Evolutionary conservation across 2,113 vertebrate genomes (phyloP), one percentile per base, ranked within the genome.

Genomic region (Tyto alba): DNA sequence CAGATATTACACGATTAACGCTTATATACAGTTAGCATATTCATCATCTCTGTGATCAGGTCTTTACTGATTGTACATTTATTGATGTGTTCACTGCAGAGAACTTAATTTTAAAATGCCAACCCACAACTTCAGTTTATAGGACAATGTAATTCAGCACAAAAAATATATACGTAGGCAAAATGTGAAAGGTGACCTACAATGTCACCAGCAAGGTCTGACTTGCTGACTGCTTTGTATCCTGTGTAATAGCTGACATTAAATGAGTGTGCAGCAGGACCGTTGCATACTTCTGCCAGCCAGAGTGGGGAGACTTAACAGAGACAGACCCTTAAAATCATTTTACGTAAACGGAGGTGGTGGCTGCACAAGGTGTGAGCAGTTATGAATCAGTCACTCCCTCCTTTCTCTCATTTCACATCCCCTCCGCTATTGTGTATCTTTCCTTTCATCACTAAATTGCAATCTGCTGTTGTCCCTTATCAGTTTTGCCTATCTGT

Each of bases 331-430:
- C 50, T 83, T 86, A 62, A 72, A 66, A 69, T 13, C 8, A 48
- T 59, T 55, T 59, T 34, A 67, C 2, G 4, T 47, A 32, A 94
- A 71, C 0, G 0, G 38, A 84, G 72, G 30, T 22, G 29, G 59
- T 50, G 41, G 79, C 55, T 78, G 78, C 17, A 88, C 43, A 55
- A 45, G 40, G 32, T 26, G 18, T 10, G 81, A 38, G 40, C 56
- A 86, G 40, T 43, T 75, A 80, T 8, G 41, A 84, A 93, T 88
- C 79, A 80, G 68, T 57, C 67, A 36, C 76, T 82, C 83, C 21
- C 72, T 78, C 63, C 59, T 73, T 86, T 82, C 67, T 78, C 73
- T 82, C 43, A 57, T 32, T 94, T 88, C 63, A 84, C 78, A 93
- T 94, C 73, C 74, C 53, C 89, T 83, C 81, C 64, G 48, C 67